These are phyloP conservation scores for Agrotis clavis DNA, from an alignment of 2,888 invertebrate species.

Conservation along the genomic window DNA sequence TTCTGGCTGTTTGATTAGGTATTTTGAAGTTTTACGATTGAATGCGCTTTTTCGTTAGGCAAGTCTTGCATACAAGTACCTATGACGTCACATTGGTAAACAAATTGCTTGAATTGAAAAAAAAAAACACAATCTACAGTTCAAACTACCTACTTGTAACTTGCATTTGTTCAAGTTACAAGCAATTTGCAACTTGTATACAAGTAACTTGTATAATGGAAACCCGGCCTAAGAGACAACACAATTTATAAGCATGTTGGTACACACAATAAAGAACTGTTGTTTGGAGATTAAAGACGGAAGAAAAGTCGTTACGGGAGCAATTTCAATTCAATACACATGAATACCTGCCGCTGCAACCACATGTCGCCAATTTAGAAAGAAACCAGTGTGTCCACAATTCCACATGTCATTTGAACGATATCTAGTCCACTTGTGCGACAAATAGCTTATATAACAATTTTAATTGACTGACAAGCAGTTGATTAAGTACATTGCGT, in stretches of 20 bases:
- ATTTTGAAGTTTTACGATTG: conserved; percentile 5
- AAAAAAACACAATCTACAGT: too few species aligned
- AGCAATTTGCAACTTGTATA: too few species aligned
- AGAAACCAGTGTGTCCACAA: conserved; percentile 36
- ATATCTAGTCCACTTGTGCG: conserved; percentile 43
- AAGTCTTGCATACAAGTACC: too few species aligned
- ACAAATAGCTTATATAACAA: conserved; percentile 60
- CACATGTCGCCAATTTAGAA: conserved; percentile 11
- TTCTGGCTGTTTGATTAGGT: conserved; percentile 8
- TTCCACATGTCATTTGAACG: conserved; percentile 31
- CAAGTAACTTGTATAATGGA: too few species aligned
- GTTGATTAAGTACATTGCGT: conserved; percentile 51
- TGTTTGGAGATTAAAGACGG: conserved; percentile 19
- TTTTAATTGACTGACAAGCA: conserved; percentile 60
- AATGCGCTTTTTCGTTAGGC: too few species aligned
- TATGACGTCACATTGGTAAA: too few species aligned
- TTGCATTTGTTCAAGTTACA: too few species aligned
- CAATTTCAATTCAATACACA: conserved; percentile 13
- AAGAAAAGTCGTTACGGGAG: conserved; percentile 18
- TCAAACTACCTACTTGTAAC: too few species aligned
- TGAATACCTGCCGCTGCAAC: conserved; percentile 7
- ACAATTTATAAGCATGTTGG: background rate
- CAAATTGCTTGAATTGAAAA: too few species aligned
- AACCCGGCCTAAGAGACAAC: too few species aligned
- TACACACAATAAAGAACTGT: too few species aligned